These are phyloP conservation scores for Eupristina koningsbergeri DNA, from an alignment of 1,140 invertebrate genomes.

Conservation along the genomic window DNA sequence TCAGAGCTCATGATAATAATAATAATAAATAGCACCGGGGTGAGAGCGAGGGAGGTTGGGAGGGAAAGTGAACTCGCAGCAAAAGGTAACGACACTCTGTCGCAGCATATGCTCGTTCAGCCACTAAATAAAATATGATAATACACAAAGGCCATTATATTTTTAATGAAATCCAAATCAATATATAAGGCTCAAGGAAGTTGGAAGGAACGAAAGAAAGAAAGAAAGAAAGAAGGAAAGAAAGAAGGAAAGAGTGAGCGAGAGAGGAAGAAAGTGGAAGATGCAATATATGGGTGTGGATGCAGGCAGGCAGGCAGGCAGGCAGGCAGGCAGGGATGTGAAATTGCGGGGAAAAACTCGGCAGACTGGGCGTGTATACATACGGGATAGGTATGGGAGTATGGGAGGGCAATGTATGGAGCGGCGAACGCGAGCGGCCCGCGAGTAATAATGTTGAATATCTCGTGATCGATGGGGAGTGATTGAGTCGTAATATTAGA, in stretches of 20 bases:
- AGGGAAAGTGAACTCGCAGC: neutral
- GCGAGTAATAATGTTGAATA: conserved; percentile 67
- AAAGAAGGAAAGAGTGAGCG: neutral
- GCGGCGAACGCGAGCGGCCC: conserved; percentile 3
- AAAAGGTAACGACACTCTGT: neutral
- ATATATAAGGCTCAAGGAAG: neutral
- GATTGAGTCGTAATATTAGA: conserved; percentile 69
- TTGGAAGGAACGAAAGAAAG: neutral
- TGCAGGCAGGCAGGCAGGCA: neutral
- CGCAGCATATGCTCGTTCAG: neutral
- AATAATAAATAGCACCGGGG: neutral
- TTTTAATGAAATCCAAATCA: conserved; percentile 29
- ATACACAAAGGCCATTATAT: neutral
- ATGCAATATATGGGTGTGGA: neutral
- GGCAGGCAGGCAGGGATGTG: neutral
- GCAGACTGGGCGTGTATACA: neutral
- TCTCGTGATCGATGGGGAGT: conserved; percentile 67
- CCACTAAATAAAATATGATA: conserved; percentile 17
- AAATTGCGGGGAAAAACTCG: conserved; percentile 9
- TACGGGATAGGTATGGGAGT: neutral
- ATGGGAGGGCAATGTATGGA: neutral
- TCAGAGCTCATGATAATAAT: no score
- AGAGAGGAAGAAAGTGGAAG: neutral
- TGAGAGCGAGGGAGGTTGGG: no score
- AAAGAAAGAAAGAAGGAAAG: neutral